Evolutionary conservation across 2,797 vertebrate genomes (phyloP), one percentile per base, ranked within the genome.

Genomic region (Ctenochaetus hawaiiensis): DNA sequence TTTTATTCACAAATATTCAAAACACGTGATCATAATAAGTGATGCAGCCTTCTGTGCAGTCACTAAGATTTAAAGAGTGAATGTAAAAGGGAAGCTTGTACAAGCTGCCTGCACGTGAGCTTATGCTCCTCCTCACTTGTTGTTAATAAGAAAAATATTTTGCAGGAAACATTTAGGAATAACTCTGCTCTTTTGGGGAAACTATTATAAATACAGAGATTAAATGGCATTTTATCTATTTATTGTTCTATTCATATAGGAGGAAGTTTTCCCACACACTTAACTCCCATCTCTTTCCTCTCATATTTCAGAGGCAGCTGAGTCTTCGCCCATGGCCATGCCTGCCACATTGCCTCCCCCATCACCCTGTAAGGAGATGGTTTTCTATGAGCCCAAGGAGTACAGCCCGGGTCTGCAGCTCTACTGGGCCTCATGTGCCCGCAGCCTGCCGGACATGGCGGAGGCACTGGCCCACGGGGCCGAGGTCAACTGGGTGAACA

Each of bases 391-490:
- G 79, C 93, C 96, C 8, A 95, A 94, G 81, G 95, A 95, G 76
- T 95, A 93, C 83, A 91, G 94, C 81, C 94, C 96, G 1, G 97
- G 97, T 67, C 90, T 97, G 82, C 97, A 95, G 90, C 95, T 99
- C 44, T 99, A 97, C 87, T 96, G 78, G 91, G 97, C 98, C 1
- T 96, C 98, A 0, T 97, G 95, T 48, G 94, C 97, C 77, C 95
- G 97, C 92, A 97, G 96, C 84, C 96, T 99, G 81, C 98, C 97
- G 0, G 95, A 96, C 89, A 99, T 99, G 98, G 96, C 98, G 0
- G 97, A 99, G 86, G 98, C 98, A 0, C 91, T 99, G 88, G 98
- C 98, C 60, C 96, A 97, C 0, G 98, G 98, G 49, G 98, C 96
- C 16, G 96, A 97, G 71, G 97, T 99, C 81, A 99, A 99, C 92